Percentiles rank a stretch among this genome's conserved stretches.
These are phyloP conservation scores for Cyanistes caeruleus DNA, from an alignment of 2,113 vertebrate genomes.

Conservation along the genomic window DNA sequence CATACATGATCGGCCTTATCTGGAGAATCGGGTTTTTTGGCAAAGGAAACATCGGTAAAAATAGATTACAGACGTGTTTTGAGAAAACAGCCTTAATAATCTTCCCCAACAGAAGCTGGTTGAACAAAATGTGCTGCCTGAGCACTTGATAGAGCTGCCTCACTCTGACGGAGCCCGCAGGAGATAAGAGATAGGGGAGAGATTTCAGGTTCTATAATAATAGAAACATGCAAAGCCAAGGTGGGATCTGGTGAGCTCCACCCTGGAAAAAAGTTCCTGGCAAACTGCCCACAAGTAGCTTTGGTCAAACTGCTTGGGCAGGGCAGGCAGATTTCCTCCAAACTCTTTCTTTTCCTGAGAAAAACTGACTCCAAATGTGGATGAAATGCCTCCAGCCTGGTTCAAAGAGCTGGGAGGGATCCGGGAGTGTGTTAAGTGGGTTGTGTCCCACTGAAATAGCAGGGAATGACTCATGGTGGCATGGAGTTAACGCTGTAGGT, in stretches of 20 bases:
- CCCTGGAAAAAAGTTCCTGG: background rate
- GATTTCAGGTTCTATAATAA: background rate
- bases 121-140: background rate
- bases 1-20: background rate
- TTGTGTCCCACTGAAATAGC: background rate
- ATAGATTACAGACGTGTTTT: background rate
- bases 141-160: background rate
- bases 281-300: background rate
- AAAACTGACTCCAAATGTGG: fast-evolving
- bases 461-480: background rate
- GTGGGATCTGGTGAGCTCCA: background rate
- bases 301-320: background rate
- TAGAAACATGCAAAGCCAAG: background rate
- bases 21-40: background rate
- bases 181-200: background rate
- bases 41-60: background rate
- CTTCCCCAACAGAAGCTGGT: background rate
- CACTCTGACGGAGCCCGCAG: fast-evolving
- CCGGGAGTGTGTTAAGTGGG: background rate
- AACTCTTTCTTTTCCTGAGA: background rate
- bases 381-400: background rate
- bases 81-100: constrained; percentile 11
- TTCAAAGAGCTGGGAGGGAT: background rate
- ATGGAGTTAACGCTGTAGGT: background rate
- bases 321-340: background rate